Evolutionary conservation across 2,113 vertebrate species (phyloP).

Genomic region (Bufo bufo): DNA sequence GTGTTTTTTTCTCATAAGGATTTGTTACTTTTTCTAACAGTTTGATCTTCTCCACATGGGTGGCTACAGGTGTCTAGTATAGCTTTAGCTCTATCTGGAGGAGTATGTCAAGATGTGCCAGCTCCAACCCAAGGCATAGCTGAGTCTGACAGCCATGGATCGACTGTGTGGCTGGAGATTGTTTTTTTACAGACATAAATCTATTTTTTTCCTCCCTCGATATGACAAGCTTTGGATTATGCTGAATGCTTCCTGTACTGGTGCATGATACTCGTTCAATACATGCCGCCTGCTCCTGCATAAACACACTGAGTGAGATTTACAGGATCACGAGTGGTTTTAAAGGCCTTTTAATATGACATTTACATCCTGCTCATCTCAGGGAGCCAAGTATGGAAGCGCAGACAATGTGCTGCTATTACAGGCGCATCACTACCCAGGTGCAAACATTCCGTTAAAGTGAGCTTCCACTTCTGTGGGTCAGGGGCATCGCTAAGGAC

Average conservation of each 20-base stretch:
- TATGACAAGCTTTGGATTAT: not conserved
- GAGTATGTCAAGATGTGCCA: not conserved
- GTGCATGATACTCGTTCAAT: not conserved
- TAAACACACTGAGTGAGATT: not conserved
- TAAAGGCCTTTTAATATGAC: slow-evolving; percentile 15
- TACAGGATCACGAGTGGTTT: slow-evolving; percentile 12
- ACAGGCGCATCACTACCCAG: not conserved
- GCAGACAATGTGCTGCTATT: not conserved
- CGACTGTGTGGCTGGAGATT: not conserved
- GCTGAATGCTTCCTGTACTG: not conserved
- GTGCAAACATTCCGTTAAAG: not conserved
- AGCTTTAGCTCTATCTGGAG: not conserved
- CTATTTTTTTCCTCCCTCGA: not conserved
- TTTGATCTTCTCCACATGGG: not conserved
- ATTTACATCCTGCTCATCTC: slow-evolving; percentile 23
- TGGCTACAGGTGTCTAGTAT: not conserved
- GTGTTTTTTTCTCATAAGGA: not conserved
- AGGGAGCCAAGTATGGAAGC: not conserved
- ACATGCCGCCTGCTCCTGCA: not conserved
- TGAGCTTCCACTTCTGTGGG: not conserved
- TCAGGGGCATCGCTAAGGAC: no score
- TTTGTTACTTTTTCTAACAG: not conserved
- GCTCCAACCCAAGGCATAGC: not conserved
- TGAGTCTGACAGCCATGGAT: not conserved
- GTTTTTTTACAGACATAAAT: not conserved